Percentiles rank a stretch among this genome's conserved stretches.
Conservation (phyloP, 2,113 vertebrate genomes). For the Alethe castanea region DNA sequence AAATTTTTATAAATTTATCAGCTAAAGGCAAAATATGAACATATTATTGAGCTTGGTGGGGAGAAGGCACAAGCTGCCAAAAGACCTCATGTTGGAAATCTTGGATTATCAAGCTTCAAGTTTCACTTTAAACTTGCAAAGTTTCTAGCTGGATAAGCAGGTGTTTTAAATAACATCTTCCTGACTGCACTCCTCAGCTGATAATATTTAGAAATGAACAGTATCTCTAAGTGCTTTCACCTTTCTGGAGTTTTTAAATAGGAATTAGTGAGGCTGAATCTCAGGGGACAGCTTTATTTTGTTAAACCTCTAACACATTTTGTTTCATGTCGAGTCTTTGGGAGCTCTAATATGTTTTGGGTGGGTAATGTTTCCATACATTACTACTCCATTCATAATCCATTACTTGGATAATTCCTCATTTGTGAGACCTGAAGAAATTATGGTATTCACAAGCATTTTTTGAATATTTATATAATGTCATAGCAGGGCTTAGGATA, state of each 20-base stretch:
- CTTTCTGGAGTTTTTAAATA: neutral
- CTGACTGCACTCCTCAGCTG: neutral
- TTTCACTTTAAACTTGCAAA: neutral
- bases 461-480: conserved; percentile 62
- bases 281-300: conserved; percentile 16
- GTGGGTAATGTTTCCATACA: conserved; percentile 45
- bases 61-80: neutral
- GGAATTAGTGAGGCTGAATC: neutral
- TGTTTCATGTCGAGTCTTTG: conserved; percentile 48
- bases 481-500: conserved; percentile 23
- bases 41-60: neutral
- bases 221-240: neutral
- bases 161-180: neutral
- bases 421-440: conserved; percentile 60
- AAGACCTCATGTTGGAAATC: neutral
- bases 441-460: conserved; percentile 50
- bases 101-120: neutral
- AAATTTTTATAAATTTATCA: accelerated
- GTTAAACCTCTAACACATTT: conserved; percentile 16
- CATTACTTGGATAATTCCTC: conserved; percentile 68
- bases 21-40: neutral
- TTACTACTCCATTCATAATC: conserved; percentile 59
- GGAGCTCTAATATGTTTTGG: conserved; percentile 23
- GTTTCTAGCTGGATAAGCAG: neutral
- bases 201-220: neutral